Evolutionary conservation across 2,888 invertebrate species (phyloP).

Genomic region (Amphimallon solstitiale): DNA sequence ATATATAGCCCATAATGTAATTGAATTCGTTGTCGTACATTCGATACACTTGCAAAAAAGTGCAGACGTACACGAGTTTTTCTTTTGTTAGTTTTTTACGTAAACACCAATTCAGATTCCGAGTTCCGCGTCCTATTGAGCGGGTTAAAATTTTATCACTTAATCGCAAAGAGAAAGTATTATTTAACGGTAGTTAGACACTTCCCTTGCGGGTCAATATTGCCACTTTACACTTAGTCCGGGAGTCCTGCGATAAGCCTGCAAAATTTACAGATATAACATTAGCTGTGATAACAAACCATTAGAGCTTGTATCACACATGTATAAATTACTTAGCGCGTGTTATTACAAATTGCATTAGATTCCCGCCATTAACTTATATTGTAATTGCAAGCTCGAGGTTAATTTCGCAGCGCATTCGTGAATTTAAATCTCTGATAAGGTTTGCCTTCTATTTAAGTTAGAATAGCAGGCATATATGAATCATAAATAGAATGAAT

Average conservation of each 20-base stretch:
- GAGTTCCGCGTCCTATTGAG: not conserved
- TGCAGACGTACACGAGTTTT: not conserved
- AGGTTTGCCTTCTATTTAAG: no score
- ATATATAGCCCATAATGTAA: constrained; percentile 3
- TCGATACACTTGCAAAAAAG: not conserved
- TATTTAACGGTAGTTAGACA: constrained; percentile 26
- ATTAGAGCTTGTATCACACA: constrained; percentile 22
- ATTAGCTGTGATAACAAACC: constrained; percentile 36
- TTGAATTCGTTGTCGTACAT: constrained; percentile 1
- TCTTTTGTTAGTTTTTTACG: not conserved
- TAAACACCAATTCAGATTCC: not conserved
- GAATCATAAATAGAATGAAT: no score
- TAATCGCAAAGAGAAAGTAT: constrained; percentile 20
- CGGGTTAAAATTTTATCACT: constrained; percentile 34
- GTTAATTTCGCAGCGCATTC: not conserved
- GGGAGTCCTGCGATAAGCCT: constrained; percentile 33
- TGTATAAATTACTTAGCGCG: constrained; percentile 34
- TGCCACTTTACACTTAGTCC: constrained; percentile 36
- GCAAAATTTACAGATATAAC: constrained; percentile 39
- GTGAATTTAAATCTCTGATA: not conserved
- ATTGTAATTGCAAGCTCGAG: not conserved
- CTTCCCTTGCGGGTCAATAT: constrained; percentile 37
- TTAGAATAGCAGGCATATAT: no score
- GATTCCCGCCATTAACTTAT: not conserved
- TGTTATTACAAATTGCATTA: constrained; percentile 16